These are phyloP conservation scores for Psittacula cyanocephala DNA, from an alignment of 2,113 vertebrate species.

Conservation along the genomic window DNA sequence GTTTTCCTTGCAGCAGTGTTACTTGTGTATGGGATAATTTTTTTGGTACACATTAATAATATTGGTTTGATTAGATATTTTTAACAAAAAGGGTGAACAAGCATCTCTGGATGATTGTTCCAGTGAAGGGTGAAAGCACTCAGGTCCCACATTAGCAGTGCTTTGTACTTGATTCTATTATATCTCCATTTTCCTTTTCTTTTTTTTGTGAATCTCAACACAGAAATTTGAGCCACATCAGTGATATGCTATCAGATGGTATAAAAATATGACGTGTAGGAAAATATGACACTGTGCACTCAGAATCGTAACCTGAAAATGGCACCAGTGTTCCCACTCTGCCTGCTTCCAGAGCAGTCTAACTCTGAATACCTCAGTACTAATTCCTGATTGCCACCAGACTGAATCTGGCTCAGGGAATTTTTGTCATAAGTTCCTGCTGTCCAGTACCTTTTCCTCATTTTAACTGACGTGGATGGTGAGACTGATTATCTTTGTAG, in stretches of 20 bases:
- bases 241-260: not conserved
- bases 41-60: not conserved
- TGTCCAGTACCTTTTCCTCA: not conserved
- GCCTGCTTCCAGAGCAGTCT: not conserved
- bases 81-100: not conserved
- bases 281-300: not conserved
- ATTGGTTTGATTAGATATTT: slow-evolving; percentile 19
- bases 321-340: not conserved
- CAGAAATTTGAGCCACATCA: not conserved
- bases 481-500: not conserved
- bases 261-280: not conserved
- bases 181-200: not conserved
- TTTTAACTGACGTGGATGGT: not conserved
- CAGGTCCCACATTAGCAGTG: not conserved
- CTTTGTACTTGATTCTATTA: not conserved
- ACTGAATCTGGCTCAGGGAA: not conserved
- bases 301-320: not conserved
- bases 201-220: not conserved
- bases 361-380: not conserved
- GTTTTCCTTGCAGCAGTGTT: slow-evolving; percentile 1
- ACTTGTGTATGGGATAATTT: not conserved
- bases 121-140: not conserved
- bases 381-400: not conserved
- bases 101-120: not conserved
- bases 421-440: not conserved